Percentiles rank a stretch among this genome's conserved stretches.
Evolutionary conservation across 2,888 invertebrate genomes (phyloP).

Genomic region (Graphium colonna): DNA sequence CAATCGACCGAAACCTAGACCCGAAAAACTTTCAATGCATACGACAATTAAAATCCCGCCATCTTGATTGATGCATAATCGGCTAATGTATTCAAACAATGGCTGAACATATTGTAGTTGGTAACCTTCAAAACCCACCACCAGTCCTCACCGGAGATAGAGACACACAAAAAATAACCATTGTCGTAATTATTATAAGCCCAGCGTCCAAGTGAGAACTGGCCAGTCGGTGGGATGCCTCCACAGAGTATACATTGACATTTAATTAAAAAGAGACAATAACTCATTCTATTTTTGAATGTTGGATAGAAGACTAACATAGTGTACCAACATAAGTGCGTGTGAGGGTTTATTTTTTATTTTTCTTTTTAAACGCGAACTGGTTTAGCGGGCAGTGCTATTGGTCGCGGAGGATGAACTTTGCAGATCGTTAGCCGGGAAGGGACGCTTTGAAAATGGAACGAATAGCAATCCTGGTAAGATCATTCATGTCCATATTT

Average conservation of each 20-base stretch:
- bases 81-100: conserved; percentile 11
- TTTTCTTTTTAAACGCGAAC: conserved; percentile 29
- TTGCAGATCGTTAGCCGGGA: conserved; percentile 32
- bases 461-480: conserved; percentile 43
- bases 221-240: conserved; percentile 56
- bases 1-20: no score
- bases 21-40: no score
- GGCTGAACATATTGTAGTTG: conserved; percentile 12
- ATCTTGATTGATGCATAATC: conserved; percentile 4
- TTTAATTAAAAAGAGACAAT: conserved; percentile 20
- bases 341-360: conserved; percentile 19
- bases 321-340: conserved; percentile 16
- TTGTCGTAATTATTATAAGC: conserved; percentile 72
- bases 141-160: conserved; percentile 35
- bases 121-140: conserved; percentile 49
- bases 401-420: conserved; percentile 48
- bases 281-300: conserved; percentile 3
- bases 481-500: no score
- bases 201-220: conserved; percentile 48
- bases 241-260: conserved; percentile 39
- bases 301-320: not conserved
- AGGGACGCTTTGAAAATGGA: conserved; percentile 38
- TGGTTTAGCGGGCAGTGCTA: conserved; percentile 49
- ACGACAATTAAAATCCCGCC: not conserved
- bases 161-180: conserved; percentile 66